These are phyloP conservation scores for Danaus plexippus DNA, from an alignment of 1,140 invertebrate genomes.

Conservation along the genomic window DNA sequence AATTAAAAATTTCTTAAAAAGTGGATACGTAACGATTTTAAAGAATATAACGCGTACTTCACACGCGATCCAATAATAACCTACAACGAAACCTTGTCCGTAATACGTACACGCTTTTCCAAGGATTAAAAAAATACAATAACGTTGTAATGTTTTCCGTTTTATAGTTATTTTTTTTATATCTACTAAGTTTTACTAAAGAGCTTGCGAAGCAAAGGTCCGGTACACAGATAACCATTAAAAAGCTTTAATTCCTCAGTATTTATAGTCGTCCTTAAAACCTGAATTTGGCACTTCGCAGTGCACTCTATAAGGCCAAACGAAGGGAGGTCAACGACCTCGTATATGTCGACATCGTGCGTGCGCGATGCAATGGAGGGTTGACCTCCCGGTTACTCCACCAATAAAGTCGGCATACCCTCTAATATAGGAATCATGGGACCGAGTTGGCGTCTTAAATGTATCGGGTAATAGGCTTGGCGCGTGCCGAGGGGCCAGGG, in stretches of 20 bases:
- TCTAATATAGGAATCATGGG: slow-evolving; percentile 9
- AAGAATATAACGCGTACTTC: slow-evolving; percentile 11
- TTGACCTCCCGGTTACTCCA: slow-evolving; percentile 12
- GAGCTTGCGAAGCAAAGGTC: no score
- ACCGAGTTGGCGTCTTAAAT: slow-evolving; percentile 18
- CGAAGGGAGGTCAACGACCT: slow-evolving; percentile 11
- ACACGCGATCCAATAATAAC: slow-evolving; percentile 13
- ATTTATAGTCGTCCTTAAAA: not conserved
- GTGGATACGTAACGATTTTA: no score
- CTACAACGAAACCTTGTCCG: slow-evolving; percentile 19
- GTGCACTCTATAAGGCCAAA: slow-evolving; percentile 16
- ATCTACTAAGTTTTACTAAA: no score
- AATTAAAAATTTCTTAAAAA: no score
- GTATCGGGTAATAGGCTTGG: slow-evolving; percentile 15
- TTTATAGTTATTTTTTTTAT: no score
- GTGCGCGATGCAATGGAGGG: slow-evolving; percentile 15
- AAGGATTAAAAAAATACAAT: not conserved
- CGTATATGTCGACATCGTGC: slow-evolving; percentile 6
- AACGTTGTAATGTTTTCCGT: no score
- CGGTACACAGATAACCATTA: no score
- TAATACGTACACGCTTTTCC: slow-evolving; percentile 15
- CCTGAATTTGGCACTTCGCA: slow-evolving; percentile 13
- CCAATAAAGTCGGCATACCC: slow-evolving; percentile 12
- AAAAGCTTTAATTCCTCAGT: no score
- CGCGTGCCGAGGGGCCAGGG: slow-evolving; percentile 22